Evolutionary conservation across 2,888 invertebrate genomes (phyloP).

Genomic region (Rhogogaster chlorosoma): DNA sequence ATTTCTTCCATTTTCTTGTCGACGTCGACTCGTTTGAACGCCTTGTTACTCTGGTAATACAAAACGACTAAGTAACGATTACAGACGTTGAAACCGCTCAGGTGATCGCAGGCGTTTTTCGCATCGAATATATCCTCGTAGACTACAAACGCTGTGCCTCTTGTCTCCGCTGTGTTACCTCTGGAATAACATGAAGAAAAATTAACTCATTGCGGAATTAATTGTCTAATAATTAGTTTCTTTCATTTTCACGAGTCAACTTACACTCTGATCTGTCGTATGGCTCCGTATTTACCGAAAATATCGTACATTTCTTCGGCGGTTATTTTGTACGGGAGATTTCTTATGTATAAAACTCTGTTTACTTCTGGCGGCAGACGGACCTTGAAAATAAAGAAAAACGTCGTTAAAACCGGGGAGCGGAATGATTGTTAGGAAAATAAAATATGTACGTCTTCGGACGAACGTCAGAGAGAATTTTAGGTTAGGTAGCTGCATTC

Average conservation of each 20-base stretch:
- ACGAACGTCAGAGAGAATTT: conserved; percentile 16
- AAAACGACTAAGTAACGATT: conserved; percentile 99
- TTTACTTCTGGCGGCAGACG: conserved; percentile 99
- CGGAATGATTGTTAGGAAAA: conserved; percentile 42
- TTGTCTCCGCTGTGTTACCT: conserved; percentile 98
- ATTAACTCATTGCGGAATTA: conserved; percentile 8
- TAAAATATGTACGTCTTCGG: conserved; percentile 37
- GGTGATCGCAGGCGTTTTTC: conserved; percentile 99
- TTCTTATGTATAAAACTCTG: conserved; percentile 96
- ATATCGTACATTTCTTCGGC: conserved; percentile 99
- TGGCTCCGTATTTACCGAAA: conserved; percentile 99
- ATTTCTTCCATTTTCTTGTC: conserved; percentile 98
- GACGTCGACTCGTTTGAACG: conserved; percentile 96
- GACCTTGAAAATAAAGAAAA: conserved; percentile 84
- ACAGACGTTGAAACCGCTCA: conserved; percentile 99
- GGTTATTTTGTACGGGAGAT: conserved; percentile 99
- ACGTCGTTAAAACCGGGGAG: neutral
- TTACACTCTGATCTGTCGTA: conserved; percentile 98
- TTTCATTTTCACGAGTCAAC: conserved; percentile 72
- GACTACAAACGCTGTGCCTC: conserved; percentile 99
- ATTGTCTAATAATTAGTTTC: neutral
- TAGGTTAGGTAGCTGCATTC: conserved; percentile 37
- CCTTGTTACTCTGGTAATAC: conserved; percentile 98
- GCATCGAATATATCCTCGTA: conserved; percentile 99
- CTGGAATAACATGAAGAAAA: conserved; percentile 80